Evolutionary conservation across 1,140 invertebrate genomes (phyloP).

Genomic region (Leptonema lineaticorne): DNA sequence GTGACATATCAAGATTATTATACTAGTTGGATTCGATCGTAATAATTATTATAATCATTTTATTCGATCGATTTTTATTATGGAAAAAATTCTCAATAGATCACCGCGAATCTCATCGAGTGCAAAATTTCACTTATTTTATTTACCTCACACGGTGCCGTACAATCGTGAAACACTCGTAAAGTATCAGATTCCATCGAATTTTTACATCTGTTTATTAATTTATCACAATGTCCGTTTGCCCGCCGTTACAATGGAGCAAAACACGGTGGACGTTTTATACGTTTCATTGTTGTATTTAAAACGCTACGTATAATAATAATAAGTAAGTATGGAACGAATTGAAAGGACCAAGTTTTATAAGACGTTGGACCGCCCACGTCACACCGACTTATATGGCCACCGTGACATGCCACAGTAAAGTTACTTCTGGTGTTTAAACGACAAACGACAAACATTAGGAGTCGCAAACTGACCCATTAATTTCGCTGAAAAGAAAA

Average conservation of each 20-base stretch:
- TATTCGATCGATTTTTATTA: too few species aligned
- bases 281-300: neutral
- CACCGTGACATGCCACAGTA: too few species aligned
- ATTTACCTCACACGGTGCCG: too few species aligned
- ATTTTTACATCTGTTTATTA: neutral
- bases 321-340: neutral
- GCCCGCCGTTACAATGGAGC: neutral
- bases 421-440: slow-evolving; percentile 33
- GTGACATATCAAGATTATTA: too few species aligned
- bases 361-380: slow-evolving; percentile 9
- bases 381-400: neutral
- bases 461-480: slow-evolving; percentile 24
- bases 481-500: slow-evolving; percentile 3
- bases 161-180: too few species aligned
- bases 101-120: too few species aligned
- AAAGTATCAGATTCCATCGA: too few species aligned
- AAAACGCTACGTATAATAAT: neutral
- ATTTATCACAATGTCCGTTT: neutral
- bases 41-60: too few species aligned
- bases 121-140: too few species aligned
- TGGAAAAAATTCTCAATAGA: too few species aligned
- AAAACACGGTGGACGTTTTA: neutral
- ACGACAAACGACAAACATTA: slow-evolving; percentile 34
- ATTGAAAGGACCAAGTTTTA: slow-evolving; percentile 13
- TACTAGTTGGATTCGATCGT: too few species aligned